A percentile compares a stretch with the other conserved stretches of the same genome.
Conservation (phyloP, 2,888 invertebrate species). For the Amiota mariae region DNA sequence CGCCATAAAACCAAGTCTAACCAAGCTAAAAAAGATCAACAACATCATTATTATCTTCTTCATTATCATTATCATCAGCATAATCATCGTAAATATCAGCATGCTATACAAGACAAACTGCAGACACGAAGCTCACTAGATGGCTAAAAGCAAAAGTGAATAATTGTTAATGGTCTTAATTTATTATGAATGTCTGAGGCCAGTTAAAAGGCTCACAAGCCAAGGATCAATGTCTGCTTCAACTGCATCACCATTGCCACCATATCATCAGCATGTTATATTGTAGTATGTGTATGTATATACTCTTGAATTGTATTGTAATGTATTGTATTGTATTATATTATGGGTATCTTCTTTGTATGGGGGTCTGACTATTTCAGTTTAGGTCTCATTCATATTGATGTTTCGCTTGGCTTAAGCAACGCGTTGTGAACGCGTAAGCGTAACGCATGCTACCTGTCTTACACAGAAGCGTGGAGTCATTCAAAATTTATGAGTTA, state of each 20-base stretch:
- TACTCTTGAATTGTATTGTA: too few species aligned
- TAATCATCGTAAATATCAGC: conserved; percentile 30
- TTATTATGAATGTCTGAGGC: conserved; percentile 51
- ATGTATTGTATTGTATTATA: too few species aligned
- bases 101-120: conserved; percentile 26
- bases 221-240: background rate
- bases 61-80: background rate
- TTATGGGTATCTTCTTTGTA: too few species aligned
- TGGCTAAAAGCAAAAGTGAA: conserved; percentile 63
- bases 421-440: background rate
- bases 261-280: too few species aligned
- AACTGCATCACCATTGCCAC: background rate
- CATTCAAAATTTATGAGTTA: conserved; percentile 36
- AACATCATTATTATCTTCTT: background rate
- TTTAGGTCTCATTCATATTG: too few species aligned
- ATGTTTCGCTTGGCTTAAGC: background rate
- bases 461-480: conserved; percentile 27
- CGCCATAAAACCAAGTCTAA: too few species aligned
- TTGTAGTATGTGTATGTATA: too few species aligned
- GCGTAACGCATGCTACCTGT: conserved; percentile 29
- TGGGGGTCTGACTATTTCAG: too few species aligned
- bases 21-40: too few species aligned
- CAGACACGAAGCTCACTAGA: background rate
- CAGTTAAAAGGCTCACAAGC: background rate
- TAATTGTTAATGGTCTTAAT: conserved; percentile 60